Conservation (phyloP, 2,888 invertebrate genomes). For the Penaeus monodon region DNA sequence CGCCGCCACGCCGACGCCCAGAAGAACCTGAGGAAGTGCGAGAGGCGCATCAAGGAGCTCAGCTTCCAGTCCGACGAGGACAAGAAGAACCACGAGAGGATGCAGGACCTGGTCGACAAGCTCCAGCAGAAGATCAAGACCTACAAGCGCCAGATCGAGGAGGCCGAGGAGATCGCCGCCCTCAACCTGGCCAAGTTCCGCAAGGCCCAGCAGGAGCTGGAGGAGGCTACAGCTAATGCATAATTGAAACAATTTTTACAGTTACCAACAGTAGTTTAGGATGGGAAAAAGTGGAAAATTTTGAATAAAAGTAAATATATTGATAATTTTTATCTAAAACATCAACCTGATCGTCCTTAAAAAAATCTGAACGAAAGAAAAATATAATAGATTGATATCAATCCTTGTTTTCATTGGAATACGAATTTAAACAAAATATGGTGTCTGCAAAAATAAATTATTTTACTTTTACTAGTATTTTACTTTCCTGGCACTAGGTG, state of each 20-base stretch:
- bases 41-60: conserved; percentile 73
- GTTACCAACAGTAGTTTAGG: too few relatives aligned
- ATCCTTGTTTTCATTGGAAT: too few relatives aligned
- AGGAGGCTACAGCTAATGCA: conserved; percentile 78
- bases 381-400: too few relatives aligned
- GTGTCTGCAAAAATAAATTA: too few relatives aligned
- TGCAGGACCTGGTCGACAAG: conserved; percentile 99
- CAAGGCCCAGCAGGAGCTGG: conserved; percentile 78
- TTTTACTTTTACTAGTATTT: too few relatives aligned
- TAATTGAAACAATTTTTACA: background rate
- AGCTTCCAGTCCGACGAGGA: conserved; percentile 87
- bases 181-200: conserved; percentile 97
- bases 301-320: too few relatives aligned
- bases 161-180: conserved; percentile 91
- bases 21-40: conserved; percentile 71
- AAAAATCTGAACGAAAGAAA: too few relatives aligned
- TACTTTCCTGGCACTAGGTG: too few relatives aligned
- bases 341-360: too few relatives aligned
- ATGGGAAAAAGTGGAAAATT: too few relatives aligned
- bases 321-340: too few relatives aligned
- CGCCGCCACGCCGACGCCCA: conserved; percentile 29
- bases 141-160: conserved; percentile 76
- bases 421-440: too few relatives aligned
- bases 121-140: conserved; percentile 99
- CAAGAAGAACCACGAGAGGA: conserved; percentile 99